A percentile compares a stretch with the other conserved stretches of the same genome.
phyloP scores from a whole-genome alignment of 1,140 invertebrate species.

The Telenomus remus region DNA sequence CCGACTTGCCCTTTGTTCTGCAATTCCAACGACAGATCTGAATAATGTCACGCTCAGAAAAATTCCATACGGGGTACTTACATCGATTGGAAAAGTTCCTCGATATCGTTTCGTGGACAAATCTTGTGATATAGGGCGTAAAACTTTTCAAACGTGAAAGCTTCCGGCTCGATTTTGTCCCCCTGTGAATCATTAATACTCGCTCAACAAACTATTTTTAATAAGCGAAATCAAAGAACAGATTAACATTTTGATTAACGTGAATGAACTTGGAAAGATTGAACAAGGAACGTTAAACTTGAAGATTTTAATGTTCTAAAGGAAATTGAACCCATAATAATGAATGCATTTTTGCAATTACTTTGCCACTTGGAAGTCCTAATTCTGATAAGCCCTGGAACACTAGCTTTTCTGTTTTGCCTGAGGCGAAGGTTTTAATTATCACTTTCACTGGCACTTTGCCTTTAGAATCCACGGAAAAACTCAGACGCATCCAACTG shows the following conservation, averaged over 20 bases:
- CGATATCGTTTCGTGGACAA: slow-evolving; percentile 98
- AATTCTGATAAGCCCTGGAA: slow-evolving; percentile 97
- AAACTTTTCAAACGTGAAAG: slow-evolving; percentile 99
- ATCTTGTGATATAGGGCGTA: slow-evolving; percentile 99
- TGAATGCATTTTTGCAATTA: too few relatives aligned
- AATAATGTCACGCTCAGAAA: too few relatives aligned
- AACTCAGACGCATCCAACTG: slow-evolving; percentile 98
- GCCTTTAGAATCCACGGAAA: slow-evolving; percentile 92
- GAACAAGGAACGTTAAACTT: too few relatives aligned
- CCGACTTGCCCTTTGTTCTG: slow-evolving; percentile 93
- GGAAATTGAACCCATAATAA: too few relatives aligned
- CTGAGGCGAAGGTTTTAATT: slow-evolving; percentile 99
- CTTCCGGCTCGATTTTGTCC: slow-evolving; percentile 94
- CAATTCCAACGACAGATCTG: too few relatives aligned
- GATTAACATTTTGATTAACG: too few relatives aligned
- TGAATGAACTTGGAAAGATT: too few relatives aligned
- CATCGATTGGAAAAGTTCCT: slow-evolving; percentile 98
- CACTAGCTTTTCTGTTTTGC: slow-evolving; percentile 98
- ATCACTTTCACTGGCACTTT: slow-evolving; percentile 98
- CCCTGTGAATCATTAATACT: too few relatives aligned
- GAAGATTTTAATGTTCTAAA: too few relatives aligned
- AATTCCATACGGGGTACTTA: too few relatives aligned
- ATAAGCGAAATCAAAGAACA: too few relatives aligned
- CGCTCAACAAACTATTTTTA: too few relatives aligned
- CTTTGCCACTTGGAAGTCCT: slow-evolving; percentile 95